A percentile compares a stretch with the other conserved stretches of the same genome.
phyloP scores from a whole-genome alignment of 2,797 vertebrate genomes.

The Eurystomus glaucurus region DNA sequence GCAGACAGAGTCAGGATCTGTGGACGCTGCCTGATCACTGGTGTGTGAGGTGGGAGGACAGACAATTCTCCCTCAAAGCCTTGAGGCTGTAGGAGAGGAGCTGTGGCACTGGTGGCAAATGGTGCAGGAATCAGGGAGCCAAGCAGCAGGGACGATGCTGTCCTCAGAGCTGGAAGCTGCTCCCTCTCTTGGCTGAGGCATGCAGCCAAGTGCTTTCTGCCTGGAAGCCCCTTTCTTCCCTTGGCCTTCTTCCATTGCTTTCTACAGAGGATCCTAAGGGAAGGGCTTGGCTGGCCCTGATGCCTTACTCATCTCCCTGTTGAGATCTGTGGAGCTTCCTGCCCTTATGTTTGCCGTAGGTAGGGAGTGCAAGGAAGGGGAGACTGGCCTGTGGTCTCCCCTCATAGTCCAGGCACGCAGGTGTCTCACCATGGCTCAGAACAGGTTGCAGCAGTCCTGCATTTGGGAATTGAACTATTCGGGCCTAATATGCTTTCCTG shows the following conservation, averaged over 20 bases:
- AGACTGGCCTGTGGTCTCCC: not conserved
- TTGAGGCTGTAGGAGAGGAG: not conserved
- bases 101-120: not conserved
- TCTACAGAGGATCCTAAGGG: not conserved
- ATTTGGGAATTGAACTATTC: not conserved
- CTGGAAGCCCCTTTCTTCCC: not conserved
- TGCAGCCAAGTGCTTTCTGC: conserved; percentile 2
- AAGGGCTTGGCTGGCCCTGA: not conserved
- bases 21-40: not conserved
- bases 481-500: not conserved
- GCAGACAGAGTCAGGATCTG: not conserved
- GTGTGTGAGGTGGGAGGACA: not conserved
- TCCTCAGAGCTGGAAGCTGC: not conserved
- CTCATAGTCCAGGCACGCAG: not conserved
- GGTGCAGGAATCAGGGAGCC: not conserved
- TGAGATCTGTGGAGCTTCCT: not conserved
- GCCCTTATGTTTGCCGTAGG: not conserved
- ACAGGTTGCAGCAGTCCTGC: not conserved
- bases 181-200: not conserved
- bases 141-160: not conserved
- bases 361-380: not conserved
- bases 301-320: not conserved
- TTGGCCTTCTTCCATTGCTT: conserved; percentile 30
- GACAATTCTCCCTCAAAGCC: not conserved
- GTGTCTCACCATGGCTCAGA: not conserved